A percentile compares a stretch with the other conserved stretches of the same genome.
Conservation (phyloP, 2,797 vertebrate species). For the Neostethus bicornis region DNA sequence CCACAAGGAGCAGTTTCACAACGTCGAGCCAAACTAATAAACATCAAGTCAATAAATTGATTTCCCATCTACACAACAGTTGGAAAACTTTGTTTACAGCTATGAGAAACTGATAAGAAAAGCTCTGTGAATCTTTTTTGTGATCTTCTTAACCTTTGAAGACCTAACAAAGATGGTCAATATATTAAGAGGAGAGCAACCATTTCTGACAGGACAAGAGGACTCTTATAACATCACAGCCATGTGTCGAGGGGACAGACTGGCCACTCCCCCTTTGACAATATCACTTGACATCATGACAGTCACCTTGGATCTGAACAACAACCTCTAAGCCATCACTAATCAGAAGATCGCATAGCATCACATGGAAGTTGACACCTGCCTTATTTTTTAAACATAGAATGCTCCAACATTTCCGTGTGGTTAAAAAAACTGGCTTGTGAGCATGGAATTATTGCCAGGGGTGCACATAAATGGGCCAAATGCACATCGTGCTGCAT, state of each 20-base stretch:
- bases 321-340: background rate
- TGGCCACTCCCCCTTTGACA: constrained; percentile 29
- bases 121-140: constrained; percentile 8
- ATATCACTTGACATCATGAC: constrained; percentile 19
- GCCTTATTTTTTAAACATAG: no score
- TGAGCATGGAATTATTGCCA: no score
- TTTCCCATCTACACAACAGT: constrained; percentile 43
- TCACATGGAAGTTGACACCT: constrained; percentile 3
- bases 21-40: constrained; percentile 25
- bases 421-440: no score
- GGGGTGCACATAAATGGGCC: no score
- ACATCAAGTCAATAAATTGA: constrained; percentile 39
- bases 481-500: no score
- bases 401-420: no score
- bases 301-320: constrained; percentile 41
- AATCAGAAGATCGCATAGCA: background rate
- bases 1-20: constrained; percentile 24
- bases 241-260: constrained; percentile 55
- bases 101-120: background rate
- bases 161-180: constrained; percentile 59
- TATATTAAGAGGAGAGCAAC: constrained; percentile 66
- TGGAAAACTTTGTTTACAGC: constrained; percentile 34
- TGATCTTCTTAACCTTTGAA: constrained; percentile 43
- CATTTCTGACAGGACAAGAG: constrained; percentile 66
- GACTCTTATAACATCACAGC: constrained; percentile 54